Evolutionary conservation across 2,113 vertebrate species (phyloP), one percentile per base, ranked within the genome.

Genomic region (Rostratula benghalensis): DNA sequence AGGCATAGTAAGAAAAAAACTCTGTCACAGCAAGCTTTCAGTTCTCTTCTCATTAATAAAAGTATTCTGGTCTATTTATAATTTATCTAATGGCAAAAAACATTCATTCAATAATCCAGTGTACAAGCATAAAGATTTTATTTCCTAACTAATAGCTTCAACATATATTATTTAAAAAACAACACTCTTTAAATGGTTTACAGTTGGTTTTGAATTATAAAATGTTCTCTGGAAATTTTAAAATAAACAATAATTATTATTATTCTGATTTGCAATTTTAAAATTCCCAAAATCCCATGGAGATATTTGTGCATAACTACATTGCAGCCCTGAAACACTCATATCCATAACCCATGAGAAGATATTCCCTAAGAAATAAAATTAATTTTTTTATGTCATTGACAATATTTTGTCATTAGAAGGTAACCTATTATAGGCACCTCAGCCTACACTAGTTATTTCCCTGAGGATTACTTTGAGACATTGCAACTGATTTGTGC

Each of bases 1-100:
- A 43, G 50, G 89, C 64, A 95, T 95, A 96, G 85, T 81, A 87
- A 75, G 65, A 91, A 94, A 89, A 94, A 77, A 90, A 87, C 35
- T 68, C 70, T 81, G 51, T 68, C 57, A 89, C 76, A 92, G 78
- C 81, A 89, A 97, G 91, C 57, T 77, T 94, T 96, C 70, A 63
- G 74, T 93, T 94, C 68, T 93, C 35, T 86, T 68, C 39, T 67
- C 45, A 92, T 83, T 65, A 93, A 94, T 56, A 92, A 31, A 94
- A 88, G 50, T 54, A 65, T 51, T 81, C 80, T 81, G 41, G 33
- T 71, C 74, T 83, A 53, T 82, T 95, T 78, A 77, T 89, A 96
- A 77, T 94, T 89, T 70, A 78, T 75, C 54, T 88, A 74, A 75
- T 84, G 13, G 27, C 7, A 89, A 68, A 79, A 93, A 93, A 13